phyloP scores from a whole-genome alignment of 92 coral and sea anemone genomes.

The Galaxea fascicularis region DNA sequence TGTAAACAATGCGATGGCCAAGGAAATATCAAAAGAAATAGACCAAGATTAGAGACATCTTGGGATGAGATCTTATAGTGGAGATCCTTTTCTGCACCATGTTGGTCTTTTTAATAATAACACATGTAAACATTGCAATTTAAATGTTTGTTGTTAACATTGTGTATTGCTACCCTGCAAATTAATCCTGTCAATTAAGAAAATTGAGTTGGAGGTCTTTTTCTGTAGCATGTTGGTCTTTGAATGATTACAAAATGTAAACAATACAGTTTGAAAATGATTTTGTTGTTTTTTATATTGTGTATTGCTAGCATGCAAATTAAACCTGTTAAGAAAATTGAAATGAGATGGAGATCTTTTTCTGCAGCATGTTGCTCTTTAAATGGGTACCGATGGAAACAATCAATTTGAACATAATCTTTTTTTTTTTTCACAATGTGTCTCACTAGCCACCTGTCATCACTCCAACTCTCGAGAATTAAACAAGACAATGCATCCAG shows the following conservation, averaged over 20 bases:
- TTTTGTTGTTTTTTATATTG: slow-evolving; percentile 36
- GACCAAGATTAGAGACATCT: no score
- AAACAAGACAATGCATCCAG: slow-evolving; percentile 49
- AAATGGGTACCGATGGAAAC: no score
- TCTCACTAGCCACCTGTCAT: slow-evolving; percentile 44
- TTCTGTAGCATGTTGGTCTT: no score
- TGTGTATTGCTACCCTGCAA: slow-evolving; percentile 18
- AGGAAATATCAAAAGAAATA: no score
- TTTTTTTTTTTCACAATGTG: no score
- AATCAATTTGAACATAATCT: slow-evolving; percentile 12
- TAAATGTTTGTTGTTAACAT: no score
- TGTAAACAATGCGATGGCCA: no score
- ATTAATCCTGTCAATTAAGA: slow-evolving; percentile 27
- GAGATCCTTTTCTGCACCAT: slow-evolving; percentile 27
- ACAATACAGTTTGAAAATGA: slow-evolving; percentile 36
- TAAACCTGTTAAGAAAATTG: no score
- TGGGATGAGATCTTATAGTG: no score
- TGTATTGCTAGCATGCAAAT: slow-evolving; percentile 45
- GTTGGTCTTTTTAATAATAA: slow-evolving; percentile 10
- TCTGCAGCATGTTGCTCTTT: slow-evolving; percentile 35
- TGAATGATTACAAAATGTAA: slow-evolving; percentile 31
- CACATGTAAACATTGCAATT: slow-evolving; percentile 23
- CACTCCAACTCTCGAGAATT: slow-evolving; percentile 31
- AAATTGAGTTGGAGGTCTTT: slow-evolving; percentile 17
- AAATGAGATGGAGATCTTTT: slow-evolving; percentile 24